These are phyloP conservation scores for Aurelia coerulea DNA, from an alignment of 30 jellyfish, hydroid and myxozoan species.

Conservation along the genomic window DNA sequence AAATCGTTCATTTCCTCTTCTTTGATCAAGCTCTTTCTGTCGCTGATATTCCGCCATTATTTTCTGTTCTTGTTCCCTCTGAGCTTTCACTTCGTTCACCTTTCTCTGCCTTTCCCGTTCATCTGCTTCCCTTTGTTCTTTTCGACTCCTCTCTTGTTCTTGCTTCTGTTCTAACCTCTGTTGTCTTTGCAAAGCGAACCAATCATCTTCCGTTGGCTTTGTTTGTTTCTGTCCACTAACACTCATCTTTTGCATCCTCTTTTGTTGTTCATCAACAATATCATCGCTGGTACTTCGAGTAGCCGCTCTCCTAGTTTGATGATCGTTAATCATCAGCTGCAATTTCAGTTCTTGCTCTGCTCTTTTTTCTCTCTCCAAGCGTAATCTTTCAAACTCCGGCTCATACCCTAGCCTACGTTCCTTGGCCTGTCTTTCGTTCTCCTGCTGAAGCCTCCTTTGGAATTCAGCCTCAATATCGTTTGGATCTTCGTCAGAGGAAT, in stretches of 20 bases:
- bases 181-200: conserved; percentile 75
- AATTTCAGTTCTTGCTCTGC: conserved; percentile 62
- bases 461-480: conserved; percentile 74
- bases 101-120: conserved; percentile 79
- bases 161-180: conserved; percentile 63
- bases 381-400: conserved; percentile 28
- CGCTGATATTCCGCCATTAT: conserved; percentile 75
- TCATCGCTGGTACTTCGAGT: not conserved
- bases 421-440: conserved; percentile 39
- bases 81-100: conserved; percentile 50
- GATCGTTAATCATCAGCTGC: conserved; percentile 68
- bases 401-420: conserved; percentile 22
- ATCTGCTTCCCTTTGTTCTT: conserved; percentile 65
- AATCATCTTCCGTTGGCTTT: conserved; percentile 57
- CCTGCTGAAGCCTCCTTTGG: conserved; percentile 78
- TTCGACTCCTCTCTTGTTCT: conserved; percentile 80
- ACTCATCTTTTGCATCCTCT: conserved; percentile 22
- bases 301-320: conserved; percentile 30
- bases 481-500: conserved; percentile 56
- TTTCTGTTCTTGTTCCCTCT: conserved; percentile 76
- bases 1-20: not conserved
- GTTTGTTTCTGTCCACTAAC: conserved; percentile 26
- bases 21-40: conserved; percentile 58
- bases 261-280: conserved; percentile 47
- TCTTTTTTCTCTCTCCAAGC: conserved; percentile 46